These are phyloP conservation scores for Chaenodraco wilsoni DNA, from an alignment of 2,797 vertebrate genomes.

Conservation along the genomic window DNA sequence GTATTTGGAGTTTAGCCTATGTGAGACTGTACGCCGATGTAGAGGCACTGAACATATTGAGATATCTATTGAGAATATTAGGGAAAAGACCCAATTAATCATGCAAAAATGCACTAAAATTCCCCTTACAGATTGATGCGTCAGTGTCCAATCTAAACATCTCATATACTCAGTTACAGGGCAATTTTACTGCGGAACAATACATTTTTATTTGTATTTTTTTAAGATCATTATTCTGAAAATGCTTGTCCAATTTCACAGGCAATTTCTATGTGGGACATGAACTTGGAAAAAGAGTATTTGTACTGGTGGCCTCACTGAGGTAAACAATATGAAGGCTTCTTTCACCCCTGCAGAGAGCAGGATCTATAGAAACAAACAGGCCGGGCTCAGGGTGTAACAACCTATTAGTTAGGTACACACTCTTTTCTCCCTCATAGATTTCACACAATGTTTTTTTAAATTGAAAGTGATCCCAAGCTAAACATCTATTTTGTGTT, in stretches of 20 bases:
- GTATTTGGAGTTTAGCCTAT: too few relatives aligned
- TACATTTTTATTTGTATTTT: too few relatives aligned
- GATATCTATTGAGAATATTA: too few relatives aligned
- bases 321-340: conserved; percentile 3
- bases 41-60: too few relatives aligned
- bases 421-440: conserved; percentile 30
- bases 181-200: background rate
- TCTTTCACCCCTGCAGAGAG: conserved; percentile 17
- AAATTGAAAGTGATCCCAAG: conserved; percentile 55
- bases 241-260: background rate
- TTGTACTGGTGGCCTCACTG: background rate
- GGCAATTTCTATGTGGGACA: background rate
- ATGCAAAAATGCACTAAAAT: background rate
- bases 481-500: conserved; percentile 62
- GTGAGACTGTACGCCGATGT: too few relatives aligned
- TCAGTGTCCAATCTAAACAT: background rate
- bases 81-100: too few relatives aligned
- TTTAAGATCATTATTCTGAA: background rate
- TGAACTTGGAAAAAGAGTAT: background rate
- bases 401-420: conserved; percentile 57
- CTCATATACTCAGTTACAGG: background rate
- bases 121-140: background rate
- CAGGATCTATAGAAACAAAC: conserved; percentile 50
- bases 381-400: conserved; percentile 32
- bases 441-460: conserved; percentile 46